Evolutionary conservation across 2,113 vertebrate genomes (phyloP).

Genomic region (Boulengeromyrus knoepffleri): DNA sequence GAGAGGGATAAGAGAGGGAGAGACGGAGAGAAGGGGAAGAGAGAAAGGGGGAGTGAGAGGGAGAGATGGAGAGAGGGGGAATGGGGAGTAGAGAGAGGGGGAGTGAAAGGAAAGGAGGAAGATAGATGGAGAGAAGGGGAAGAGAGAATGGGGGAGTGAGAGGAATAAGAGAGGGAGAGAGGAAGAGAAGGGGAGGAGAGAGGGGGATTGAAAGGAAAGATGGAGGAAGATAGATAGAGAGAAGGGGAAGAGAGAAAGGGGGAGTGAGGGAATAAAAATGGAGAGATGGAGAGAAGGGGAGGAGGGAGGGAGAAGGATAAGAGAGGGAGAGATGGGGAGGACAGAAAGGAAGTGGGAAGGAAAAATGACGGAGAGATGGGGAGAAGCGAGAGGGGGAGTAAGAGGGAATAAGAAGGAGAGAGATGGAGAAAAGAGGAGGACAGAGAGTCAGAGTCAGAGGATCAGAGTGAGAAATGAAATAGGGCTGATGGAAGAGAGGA

Average conservation of each 20-base stretch:
- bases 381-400: too few relatives aligned
- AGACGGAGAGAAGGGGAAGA: not conserved
- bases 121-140: not conserved
- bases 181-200: not conserved
- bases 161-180: not conserved
- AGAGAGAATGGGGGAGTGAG: too few relatives aligned
- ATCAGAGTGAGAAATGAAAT: not conserved
- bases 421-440: not conserved
- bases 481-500: not conserved
- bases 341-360: not conserved
- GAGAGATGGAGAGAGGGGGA: not conserved
- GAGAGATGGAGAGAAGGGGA: not conserved
- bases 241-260: too few relatives aligned
- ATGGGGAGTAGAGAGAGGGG: not conserved
- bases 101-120: not conserved
- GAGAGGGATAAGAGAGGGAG: not conserved
- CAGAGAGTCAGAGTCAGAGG: not conserved
- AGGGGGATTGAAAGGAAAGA: not conserved
- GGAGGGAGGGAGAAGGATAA: not conserved
- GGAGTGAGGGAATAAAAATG: not conserved
- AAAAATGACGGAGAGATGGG: not conserved
- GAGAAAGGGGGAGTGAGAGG: not conserved
- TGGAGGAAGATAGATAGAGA: not conserved
- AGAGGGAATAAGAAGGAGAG: not conserved
- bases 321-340: not conserved